A percentile compares a stretch with the other conserved stretches of the same genome.
Evolutionary conservation across 2,113 vertebrate genomes (phyloP).

Genomic region (Otolemur garnettii): DNA sequence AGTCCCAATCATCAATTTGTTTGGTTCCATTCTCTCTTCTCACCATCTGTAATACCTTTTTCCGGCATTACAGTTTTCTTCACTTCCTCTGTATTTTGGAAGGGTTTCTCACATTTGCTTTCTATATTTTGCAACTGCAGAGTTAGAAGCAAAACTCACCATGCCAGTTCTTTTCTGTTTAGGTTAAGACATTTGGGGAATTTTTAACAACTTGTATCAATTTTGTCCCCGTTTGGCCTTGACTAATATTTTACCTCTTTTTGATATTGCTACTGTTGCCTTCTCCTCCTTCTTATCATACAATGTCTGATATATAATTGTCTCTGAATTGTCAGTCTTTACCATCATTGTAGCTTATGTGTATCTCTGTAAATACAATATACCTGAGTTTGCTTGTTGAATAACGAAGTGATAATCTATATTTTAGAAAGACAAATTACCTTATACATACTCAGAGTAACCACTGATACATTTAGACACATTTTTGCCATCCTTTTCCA

Average conservation of each 20-base stretch:
- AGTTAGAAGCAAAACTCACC: slow-evolving; percentile 28
- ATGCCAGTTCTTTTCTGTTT: slow-evolving; percentile 12
- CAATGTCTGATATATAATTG: slow-evolving; percentile 29
- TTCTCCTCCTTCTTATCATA: not conserved
- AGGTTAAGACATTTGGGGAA: slow-evolving; percentile 30
- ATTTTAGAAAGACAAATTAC: slow-evolving; percentile 63
- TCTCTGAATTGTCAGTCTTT: slow-evolving; percentile 59
- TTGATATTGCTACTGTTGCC: slow-evolving; percentile 37
- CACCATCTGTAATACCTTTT: not conserved
- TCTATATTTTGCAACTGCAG: slow-evolving; percentile 25
- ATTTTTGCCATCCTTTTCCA: slow-evolving; percentile 65
- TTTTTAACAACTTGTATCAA: slow-evolving; percentile 26
- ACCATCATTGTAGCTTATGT: slow-evolving; percentile 23
- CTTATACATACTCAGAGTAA: slow-evolving; percentile 67
- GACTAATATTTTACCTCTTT: slow-evolving; percentile 38
- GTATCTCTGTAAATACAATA: slow-evolving; percentile 50
- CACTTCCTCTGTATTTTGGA: slow-evolving; percentile 22
- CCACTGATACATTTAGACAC: slow-evolving; percentile 27
- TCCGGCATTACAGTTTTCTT: not conserved
- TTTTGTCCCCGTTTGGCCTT: slow-evolving; percentile 52
- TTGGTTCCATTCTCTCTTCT: slow-evolving; percentile 4
- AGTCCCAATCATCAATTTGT: not conserved
- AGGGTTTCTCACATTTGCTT: slow-evolving; percentile 11
- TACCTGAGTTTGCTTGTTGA: slow-evolving; percentile 54
- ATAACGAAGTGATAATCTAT: slow-evolving; percentile 49